Conservation (phyloP, 2,113 vertebrate genomes). For the Chloroceryle aenea region DNA sequence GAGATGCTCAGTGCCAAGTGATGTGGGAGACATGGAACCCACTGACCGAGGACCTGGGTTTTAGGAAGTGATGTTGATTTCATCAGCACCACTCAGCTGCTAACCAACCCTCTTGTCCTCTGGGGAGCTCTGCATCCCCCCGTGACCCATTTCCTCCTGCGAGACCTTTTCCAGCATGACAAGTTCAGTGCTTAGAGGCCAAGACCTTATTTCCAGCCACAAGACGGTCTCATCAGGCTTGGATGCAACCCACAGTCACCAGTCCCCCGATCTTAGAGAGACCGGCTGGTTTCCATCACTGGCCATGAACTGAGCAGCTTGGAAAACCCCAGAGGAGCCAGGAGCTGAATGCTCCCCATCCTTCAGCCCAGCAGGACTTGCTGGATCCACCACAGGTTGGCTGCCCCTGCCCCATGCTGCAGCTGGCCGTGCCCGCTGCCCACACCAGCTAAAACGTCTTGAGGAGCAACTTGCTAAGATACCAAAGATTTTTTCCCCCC, state of each 20-base stretch:
- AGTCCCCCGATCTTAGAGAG: background rate
- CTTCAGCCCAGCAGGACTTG: background rate
- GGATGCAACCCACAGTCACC: background rate
- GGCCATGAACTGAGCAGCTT: background rate
- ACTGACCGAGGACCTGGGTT: background rate
- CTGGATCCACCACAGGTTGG: background rate
- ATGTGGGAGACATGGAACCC: background rate
- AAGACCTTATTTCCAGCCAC: fast-evolving
- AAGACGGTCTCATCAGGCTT: background rate
- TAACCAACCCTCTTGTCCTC: background rate
- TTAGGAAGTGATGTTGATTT: background rate
- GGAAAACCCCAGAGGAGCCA: background rate
- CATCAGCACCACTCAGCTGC: background rate
- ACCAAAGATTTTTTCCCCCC: constrained; percentile 64
- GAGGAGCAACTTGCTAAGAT: constrained; percentile 54
- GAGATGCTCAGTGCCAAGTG: background rate
- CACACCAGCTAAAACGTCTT: constrained; percentile 25
- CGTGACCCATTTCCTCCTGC: background rate
- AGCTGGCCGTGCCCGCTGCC: background rate
- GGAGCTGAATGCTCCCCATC: background rate
- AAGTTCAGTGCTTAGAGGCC: background rate
- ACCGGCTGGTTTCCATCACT: background rate
- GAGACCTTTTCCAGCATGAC: background rate
- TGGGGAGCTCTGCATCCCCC: background rate
- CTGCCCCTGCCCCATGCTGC: fast-evolving